phyloP scores from a whole-genome alignment of 2,113 vertebrate species.

The Arizona elegans region DNA sequence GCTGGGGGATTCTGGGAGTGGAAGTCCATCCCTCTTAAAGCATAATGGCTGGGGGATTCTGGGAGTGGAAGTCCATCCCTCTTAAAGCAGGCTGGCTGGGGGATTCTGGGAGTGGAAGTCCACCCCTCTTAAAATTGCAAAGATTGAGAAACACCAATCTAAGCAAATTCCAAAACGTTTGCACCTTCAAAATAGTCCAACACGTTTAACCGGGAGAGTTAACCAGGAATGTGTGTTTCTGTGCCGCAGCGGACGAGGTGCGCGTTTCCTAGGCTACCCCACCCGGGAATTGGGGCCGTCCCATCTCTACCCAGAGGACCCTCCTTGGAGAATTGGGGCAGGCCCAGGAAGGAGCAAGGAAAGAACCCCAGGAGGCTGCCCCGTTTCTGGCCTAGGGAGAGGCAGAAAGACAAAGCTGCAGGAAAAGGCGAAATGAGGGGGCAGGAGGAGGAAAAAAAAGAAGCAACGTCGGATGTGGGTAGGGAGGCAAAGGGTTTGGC shows the following conservation, averaged over 20 bases:
- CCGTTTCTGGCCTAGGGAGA: not conserved
- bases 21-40: too few species aligned
- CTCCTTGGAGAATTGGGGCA: not conserved
- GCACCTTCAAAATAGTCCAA: not conserved
- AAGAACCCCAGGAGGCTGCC: not conserved
- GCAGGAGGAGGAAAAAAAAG: not conserved
- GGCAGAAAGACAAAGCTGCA: not conserved
- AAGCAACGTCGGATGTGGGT: too few species aligned
- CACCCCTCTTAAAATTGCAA: too few species aligned
- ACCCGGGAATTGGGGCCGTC: not conserved
- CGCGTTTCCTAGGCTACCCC: not conserved
- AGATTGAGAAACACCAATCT: too few species aligned
- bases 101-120: too few species aligned
- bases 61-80: too few species aligned
- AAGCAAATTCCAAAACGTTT: not conserved
- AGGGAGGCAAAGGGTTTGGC: not conserved
- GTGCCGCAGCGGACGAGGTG: accelerated
- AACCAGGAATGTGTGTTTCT: accelerated
- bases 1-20: too few species aligned
- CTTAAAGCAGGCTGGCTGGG: too few species aligned
- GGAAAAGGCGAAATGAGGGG: accelerated
- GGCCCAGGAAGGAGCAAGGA: not conserved
- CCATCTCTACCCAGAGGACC: accelerated
- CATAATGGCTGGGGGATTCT: too few species aligned
- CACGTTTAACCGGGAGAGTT: not conserved